Percentiles rank a stretch among this genome's conserved stretches.
phyloP scores from a whole-genome alignment of 2,888 invertebrate species.

The Dicycla oo region DNA sequence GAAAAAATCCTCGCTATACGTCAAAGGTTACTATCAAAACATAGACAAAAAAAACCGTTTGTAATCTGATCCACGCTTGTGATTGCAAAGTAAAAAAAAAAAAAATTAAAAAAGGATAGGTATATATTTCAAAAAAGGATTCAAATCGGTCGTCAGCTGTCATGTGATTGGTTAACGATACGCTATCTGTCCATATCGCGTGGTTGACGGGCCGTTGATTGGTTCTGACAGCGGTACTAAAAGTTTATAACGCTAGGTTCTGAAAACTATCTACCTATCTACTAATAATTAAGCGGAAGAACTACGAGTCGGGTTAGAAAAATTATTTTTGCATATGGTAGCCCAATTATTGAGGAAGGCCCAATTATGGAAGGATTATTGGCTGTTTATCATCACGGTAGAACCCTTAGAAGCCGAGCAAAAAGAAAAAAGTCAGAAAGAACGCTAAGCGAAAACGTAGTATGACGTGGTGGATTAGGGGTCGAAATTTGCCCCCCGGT shows the following conservation, averaged over 20 bases:
- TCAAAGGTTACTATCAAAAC: slow-evolving; percentile 50
- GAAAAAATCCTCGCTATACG: slow-evolving; percentile 41
- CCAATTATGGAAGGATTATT: too few species aligned
- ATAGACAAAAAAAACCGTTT: slow-evolving; percentile 35
- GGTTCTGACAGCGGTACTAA: slow-evolving; percentile 33
- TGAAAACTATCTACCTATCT: neutral
- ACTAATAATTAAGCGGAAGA: neutral
- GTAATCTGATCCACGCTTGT: slow-evolving; percentile 60
- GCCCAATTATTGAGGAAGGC: neutral
- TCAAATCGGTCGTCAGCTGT: slow-evolving; percentile 59
- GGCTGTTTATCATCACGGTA: neutral
- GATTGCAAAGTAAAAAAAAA: slow-evolving; percentile 40
- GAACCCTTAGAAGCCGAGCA: accelerated
- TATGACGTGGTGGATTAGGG: too few species aligned
- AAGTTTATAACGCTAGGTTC: slow-evolving; percentile 20
- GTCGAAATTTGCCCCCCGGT: too few species aligned
- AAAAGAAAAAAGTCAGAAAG: neutral
- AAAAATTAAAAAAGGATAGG: slow-evolving; percentile 7
- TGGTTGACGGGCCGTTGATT: slow-evolving; percentile 59
- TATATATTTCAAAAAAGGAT: slow-evolving; percentile 25
- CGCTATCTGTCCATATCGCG: slow-evolving; percentile 47
- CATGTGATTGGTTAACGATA: slow-evolving; percentile 63
- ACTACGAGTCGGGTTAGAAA: neutral
- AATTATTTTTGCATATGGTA: neutral
- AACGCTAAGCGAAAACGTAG: too few species aligned